Conservation (phyloP, 2,888 invertebrate genomes). For the Melanostoma mellinum region DNA sequence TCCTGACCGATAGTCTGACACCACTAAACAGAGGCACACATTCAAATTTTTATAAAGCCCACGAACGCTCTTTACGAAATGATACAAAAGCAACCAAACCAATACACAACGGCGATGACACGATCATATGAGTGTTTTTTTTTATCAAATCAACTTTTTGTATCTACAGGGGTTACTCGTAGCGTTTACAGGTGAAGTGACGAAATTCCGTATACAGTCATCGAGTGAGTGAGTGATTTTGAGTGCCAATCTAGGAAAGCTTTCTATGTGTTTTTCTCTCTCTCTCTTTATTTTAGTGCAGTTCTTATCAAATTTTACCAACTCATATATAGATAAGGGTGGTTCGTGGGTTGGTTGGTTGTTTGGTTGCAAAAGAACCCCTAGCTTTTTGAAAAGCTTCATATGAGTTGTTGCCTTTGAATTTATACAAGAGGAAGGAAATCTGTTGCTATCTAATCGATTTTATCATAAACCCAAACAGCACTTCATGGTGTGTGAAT, state of each 20-base stretch:
- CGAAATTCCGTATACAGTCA: constrained; percentile 39
- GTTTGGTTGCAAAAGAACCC: neutral
- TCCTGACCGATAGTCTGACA: constrained; percentile 53
- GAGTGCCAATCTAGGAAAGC: constrained; percentile 5
- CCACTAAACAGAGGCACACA: constrained; percentile 51
- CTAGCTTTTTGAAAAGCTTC: neutral
- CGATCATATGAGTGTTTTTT: constrained; percentile 39
- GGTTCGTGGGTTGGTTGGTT: neutral
- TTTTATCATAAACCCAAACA: constrained; percentile 10
- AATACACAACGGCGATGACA: neutral
- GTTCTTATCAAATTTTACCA: constrained; percentile 44
- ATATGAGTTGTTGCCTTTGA: neutral
- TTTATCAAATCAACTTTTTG: constrained; percentile 58
- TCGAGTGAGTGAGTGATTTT: constrained; percentile 3
- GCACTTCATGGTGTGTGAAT: neutral
- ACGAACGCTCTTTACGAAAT: neutral
- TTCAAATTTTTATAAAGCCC: constrained; percentile 36
- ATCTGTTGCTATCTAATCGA: constrained; percentile 55
- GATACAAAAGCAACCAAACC: constrained; percentile 1
- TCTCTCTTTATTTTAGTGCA: neutral
- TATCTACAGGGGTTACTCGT: constrained; percentile 32
- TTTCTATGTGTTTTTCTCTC: neutral
- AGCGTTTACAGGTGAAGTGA: constrained; percentile 39
- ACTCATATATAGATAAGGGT: neutral
- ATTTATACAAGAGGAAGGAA: constrained; percentile 23